phyloP scores from a whole-genome alignment of 2,797 vertebrate species.

The Esox masquinongy region DNA sequence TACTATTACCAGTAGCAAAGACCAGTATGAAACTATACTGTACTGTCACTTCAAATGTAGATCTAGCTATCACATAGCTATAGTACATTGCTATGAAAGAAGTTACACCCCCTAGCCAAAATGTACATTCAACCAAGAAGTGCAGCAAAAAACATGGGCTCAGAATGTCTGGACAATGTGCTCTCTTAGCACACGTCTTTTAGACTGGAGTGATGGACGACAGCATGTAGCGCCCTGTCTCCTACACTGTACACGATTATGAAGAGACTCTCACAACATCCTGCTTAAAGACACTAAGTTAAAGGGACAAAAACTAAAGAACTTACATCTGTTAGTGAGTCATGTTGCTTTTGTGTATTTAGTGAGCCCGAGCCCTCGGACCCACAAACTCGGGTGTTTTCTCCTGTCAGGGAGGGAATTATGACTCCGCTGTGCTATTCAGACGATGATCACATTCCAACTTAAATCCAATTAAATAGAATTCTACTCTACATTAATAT shows the following conservation, averaged over 20 bases:
- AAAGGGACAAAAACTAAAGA: background rate
- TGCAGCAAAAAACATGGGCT: no score
- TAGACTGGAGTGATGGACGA: no score
- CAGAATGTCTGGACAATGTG: no score
- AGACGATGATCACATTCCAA: background rate
- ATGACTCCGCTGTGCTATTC: background rate
- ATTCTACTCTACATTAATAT: no score
- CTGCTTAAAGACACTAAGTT: no score
- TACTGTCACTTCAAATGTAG: background rate
- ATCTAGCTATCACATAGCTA: background rate
- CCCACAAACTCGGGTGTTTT: background rate
- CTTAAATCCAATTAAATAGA: background rate
- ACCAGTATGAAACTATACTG: background rate
- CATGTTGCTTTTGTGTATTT: background rate
- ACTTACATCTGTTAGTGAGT: background rate
- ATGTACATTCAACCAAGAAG: no score
- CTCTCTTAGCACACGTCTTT: no score
- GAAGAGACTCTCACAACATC: background rate
- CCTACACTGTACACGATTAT: background rate
- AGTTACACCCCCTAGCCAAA: no score
- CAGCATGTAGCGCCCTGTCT: background rate
- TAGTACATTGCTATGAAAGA: no score
- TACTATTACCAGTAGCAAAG: background rate
- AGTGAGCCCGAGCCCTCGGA: background rate
- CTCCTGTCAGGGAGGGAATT: background rate